These are phyloP conservation scores for Conus ventricosus DNA, from an alignment of 1,140 invertebrate genomes.

Conservation along the genomic window DNA sequence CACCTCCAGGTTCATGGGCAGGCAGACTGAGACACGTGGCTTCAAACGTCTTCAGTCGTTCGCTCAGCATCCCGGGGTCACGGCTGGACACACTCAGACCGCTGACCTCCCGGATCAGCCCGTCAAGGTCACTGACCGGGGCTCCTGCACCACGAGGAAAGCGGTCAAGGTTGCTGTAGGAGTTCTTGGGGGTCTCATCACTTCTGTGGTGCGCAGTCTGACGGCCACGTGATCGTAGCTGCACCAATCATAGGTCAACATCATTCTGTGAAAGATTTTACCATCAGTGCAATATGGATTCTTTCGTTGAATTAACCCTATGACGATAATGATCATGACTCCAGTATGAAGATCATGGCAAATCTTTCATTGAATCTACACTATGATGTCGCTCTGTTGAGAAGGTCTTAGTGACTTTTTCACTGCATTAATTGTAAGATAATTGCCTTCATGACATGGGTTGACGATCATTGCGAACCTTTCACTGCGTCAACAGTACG, in stretches of 20 bases:
- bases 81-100: background rate
- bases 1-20: background rate
- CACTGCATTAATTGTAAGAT: too few relatives aligned
- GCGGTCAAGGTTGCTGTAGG: background rate
- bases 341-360: too few relatives aligned
- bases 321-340: too few relatives aligned
- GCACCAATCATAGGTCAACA: background rate
- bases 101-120: background rate
- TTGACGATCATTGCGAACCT: too few relatives aligned
- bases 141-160: background rate
- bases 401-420: too few relatives aligned
- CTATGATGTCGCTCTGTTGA: too few relatives aligned
- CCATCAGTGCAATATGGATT: too few relatives aligned
- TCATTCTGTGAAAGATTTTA: too few relatives aligned
- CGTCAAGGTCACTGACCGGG: background rate
- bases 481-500: too few relatives aligned
- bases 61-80: background rate
- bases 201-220: constrained; percentile 1
- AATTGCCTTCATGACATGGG: too few relatives aligned
- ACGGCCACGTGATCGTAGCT: constrained; percentile 30
- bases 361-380: too few relatives aligned
- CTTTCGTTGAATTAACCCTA: too few relatives aligned
- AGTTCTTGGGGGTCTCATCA: background rate
- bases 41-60: background rate
- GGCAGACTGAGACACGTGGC: constrained; percentile 4